phyloP scores from a whole-genome alignment of 2,888 invertebrate genomes.

The Saturnia japonica region DNA sequence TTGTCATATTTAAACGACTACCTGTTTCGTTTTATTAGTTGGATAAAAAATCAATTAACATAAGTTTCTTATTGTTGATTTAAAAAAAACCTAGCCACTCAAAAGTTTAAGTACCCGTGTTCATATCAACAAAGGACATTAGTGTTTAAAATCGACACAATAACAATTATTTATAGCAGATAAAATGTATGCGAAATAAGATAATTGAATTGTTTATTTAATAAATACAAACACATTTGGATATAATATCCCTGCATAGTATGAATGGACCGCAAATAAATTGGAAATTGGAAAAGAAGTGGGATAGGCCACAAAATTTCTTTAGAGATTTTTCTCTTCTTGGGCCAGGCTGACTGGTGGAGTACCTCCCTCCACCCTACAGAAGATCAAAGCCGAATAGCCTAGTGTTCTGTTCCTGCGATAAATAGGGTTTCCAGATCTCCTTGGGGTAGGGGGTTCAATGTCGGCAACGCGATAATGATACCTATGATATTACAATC shows the following conservation, averaged over 20 bases:
- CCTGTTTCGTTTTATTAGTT: neutral
- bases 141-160: neutral
- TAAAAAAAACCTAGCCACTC: neutral
- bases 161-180: neutral
- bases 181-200: neutral
- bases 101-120: neutral
- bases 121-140: neutral
- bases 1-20: neutral
- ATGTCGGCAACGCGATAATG: too few species aligned
- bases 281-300: too few species aligned
- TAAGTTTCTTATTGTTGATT: neutral
- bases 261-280: neutral
- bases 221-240: neutral
- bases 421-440: too few species aligned
- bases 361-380: too few species aligned
- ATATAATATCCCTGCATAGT: neutral
- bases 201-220: neutral
- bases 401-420: too few species aligned
- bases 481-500: too few species aligned
- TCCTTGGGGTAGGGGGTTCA: too few species aligned
- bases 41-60: neutral
- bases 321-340: too few species aligned
- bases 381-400: too few species aligned
- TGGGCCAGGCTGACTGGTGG: too few species aligned
- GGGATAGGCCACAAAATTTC: too few species aligned